Base-by-base conservation (phyloP, 2,797 vertebrate genomes). In the Lophius americanus region DNA sequence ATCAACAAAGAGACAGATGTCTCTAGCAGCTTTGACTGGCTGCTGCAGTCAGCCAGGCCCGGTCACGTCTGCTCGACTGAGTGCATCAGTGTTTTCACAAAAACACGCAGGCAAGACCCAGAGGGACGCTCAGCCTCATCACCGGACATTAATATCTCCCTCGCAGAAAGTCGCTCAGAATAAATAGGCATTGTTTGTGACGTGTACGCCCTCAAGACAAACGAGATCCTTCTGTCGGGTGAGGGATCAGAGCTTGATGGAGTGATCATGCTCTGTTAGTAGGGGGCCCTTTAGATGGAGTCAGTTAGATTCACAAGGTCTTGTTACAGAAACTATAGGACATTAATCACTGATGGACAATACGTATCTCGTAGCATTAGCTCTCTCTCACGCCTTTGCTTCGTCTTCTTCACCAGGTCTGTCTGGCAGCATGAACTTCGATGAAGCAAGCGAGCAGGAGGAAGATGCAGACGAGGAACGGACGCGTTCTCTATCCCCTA, bases 381-480 rank as follows among this genome's bases (percentile, higher is more conserved):
- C 13, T 56, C 54, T 33, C 42, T 43, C 38, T 58, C 47, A 11
- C 38, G 35, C 54, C 36, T 39, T 37, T 7, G 5, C 57, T 39
- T 13, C 38, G 0, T 47, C 23, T 35, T 9, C 35, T 46, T 46
- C 55, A 2, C 50, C 91, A 99, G 98, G 97, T 64, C 94, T 99
- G 86, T 96, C 94, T 4, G 94, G 88, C 79, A 98, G 95, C 60
- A 88, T 99, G 93, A 97, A 97, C 92, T 99, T 97, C 4, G 94
- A 95, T 11, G 94, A 95, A 76, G 73, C 84, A 76, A 93, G 91
- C 51, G 97, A 92, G 8, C 81, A 96, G 6, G 97, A 98, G 52
- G 93, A 95, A 7, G 91, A 94, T 0, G 86, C 55, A 37, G 87
- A 85, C n/a, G 88, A 89, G 33, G 94, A 94, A 2, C 88, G 53